Evolutionary conservation across 2,113 vertebrate genomes (phyloP), one percentile per base, ranked within the genome.

Genomic region (Larimichthys polyactis): DNA sequence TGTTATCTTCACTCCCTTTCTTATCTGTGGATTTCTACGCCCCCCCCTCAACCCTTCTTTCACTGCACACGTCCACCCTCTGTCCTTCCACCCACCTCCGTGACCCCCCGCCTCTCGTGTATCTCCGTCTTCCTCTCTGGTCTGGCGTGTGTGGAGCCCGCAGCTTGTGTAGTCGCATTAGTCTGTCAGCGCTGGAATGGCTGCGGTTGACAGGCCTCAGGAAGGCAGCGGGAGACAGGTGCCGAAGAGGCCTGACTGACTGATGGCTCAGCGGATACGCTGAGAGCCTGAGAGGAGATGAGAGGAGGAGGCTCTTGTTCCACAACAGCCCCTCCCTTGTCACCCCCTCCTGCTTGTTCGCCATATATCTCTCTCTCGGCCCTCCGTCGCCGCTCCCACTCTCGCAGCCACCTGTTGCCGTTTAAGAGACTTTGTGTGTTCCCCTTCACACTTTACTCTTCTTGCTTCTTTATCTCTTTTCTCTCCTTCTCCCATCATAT

Each of bases 171-270:
- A 48, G 79, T 8, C 8, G 3, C 87, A 90, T 94, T 86, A 92
- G 75, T 84, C 89, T 89, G 89, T 93, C 92, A 88, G 78, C 88
- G 9, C 64, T 52, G 71, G 79, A 85, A 86, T 88, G 74, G 69
- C 75, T 4, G 72, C 0, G 71, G 71, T 1, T 89, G 91, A 91
- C 83, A 58, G 86, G 83, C 85, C 73, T 85, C 91, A 92, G 90
- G 91, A 93, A 92, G 89, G 90, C 90, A 63, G 81, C 62, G 17
- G 89, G 71, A 55, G 92, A 91, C 90, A 91, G 91, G 90, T 91
- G 93, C 79, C 76, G 86, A 85, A 80, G 86, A 86, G 85, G 80
- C 76, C 89, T 14, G 81, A 19, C 83, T 92, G 88, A 90, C 87
- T 91, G 90, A 93, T 87, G 85, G 87, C 90, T 87, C 85, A 80